A percentile compares a stretch with the other conserved stretches of the same genome.
Evolutionary conservation across 2,113 vertebrate genomes (phyloP).

Genomic region (Rhipidura dahli): DNA sequence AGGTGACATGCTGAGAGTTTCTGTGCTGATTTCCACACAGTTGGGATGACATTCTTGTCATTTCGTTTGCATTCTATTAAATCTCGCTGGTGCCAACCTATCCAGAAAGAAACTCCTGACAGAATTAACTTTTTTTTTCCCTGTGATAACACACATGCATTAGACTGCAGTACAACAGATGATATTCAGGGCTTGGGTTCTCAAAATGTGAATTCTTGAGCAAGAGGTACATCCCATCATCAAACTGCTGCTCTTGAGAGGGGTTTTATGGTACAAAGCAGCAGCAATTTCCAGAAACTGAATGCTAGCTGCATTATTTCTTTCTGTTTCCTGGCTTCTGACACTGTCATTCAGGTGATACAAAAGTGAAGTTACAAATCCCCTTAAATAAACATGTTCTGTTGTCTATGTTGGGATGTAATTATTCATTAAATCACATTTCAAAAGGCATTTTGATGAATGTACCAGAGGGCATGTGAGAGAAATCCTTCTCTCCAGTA

Average conservation of each 20-base stretch:
- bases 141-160: background rate
- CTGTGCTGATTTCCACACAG: background rate
- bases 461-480: background rate
- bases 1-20: background rate
- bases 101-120: background rate
- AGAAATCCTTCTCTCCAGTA: conserved; percentile 32
- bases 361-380: conserved; percentile 17
- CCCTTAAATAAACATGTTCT: conserved; percentile 25
- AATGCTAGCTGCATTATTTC: background rate
- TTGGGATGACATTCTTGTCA: background rate
- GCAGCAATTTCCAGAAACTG: background rate
- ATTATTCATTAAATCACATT: conserved; percentile 44
- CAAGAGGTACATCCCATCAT: background rate
- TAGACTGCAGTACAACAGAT: background rate
- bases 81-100: background rate
- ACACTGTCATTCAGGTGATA: background rate
- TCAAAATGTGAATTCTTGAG: background rate
- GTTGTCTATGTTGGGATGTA: background rate
- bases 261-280: background rate
- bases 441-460: conserved; percentile 37
- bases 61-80: background rate
- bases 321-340: background rate
- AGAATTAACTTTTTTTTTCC: background rate
- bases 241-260: background rate
- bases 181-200: background rate